Conservation (phyloP, 30 jellyfish, hydroid and myxozoan species). For the Nemopilema nomurai region DNA sequence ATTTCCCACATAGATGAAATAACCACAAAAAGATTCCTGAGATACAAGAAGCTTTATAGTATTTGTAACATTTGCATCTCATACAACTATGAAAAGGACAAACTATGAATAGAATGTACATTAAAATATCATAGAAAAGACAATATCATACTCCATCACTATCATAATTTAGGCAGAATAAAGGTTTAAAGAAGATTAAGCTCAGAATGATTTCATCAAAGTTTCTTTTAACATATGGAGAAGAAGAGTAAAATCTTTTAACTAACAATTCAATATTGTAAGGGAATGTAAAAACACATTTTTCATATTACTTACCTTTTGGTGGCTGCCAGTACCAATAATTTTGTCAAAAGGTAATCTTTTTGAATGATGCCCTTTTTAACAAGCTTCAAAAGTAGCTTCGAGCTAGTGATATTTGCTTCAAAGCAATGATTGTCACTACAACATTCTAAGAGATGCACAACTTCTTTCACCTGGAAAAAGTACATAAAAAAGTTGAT, state of each 20-base stretch:
- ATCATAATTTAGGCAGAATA: no score
- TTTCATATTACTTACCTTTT: background rate
- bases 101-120: no score
- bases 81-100: no score
- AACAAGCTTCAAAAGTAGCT: constrained; percentile 28
- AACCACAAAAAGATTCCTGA: constrained; percentile 19
- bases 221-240: no score
- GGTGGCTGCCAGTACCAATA: constrained; percentile 37
- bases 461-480: constrained; percentile 16
- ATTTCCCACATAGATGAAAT: constrained; percentile 38
- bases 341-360: constrained; percentile 18
- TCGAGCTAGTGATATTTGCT: constrained; percentile 17
- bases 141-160: no score
- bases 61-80: background rate
- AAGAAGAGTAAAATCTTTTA: no score
- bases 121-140: no score
- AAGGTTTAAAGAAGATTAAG: no score
- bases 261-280: no score
- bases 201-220: no score
- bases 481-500: no score
- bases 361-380: background rate
- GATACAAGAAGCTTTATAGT: background rate
- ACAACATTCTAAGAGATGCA: constrained; percentile 12
- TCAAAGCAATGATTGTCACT: constrained; percentile 15
- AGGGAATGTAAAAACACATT: background rate